These are phyloP conservation scores for Rutpela maculata DNA, from an alignment of 2,888 invertebrate genomes.

Conservation along the genomic window DNA sequence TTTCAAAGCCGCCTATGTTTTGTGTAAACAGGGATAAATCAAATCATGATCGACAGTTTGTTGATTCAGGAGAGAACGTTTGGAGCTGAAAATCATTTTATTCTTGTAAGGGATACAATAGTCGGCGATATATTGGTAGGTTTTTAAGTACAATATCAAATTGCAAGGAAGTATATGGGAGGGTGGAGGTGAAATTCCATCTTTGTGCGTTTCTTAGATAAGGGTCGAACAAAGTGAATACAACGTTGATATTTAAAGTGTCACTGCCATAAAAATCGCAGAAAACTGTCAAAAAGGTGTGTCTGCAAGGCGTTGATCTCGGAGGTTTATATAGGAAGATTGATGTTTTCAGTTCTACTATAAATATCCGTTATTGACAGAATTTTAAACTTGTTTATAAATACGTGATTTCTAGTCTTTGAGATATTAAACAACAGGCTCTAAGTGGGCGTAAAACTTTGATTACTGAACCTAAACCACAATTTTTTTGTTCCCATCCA, in stretches of 20 bases:
- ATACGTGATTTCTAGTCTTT: too few relatives aligned
- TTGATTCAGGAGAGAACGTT: constrained; percentile 53
- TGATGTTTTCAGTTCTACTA: not conserved
- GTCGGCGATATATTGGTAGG: constrained; percentile 11
- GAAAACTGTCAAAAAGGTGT: constrained; percentile 1
- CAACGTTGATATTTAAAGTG: constrained; percentile 1
- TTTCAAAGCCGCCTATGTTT: constrained; percentile 49
- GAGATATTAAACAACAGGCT: too few relatives aligned
- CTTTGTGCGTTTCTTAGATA: not conserved
- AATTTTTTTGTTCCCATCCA: too few relatives aligned
- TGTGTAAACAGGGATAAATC: constrained; percentile 57
- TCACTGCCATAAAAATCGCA: not conserved
- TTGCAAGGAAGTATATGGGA: not conserved
- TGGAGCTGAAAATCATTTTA: constrained; percentile 37
- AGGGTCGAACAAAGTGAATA: constrained; percentile 1
- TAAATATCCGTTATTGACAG: not conserved
- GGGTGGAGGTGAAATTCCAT: not conserved
- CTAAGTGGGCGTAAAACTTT: too few relatives aligned
- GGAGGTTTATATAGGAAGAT: not conserved
- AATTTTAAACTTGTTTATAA: too few relatives aligned
- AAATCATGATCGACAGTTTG: constrained; percentile 57
- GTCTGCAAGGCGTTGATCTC: not conserved
- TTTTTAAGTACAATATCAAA: constrained; percentile 21
- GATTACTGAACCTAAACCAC: too few relatives aligned
- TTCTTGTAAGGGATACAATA: constrained; percentile 24